Conservation (phyloP, 2,888 invertebrate species). For the Piscicola geometra region DNA sequence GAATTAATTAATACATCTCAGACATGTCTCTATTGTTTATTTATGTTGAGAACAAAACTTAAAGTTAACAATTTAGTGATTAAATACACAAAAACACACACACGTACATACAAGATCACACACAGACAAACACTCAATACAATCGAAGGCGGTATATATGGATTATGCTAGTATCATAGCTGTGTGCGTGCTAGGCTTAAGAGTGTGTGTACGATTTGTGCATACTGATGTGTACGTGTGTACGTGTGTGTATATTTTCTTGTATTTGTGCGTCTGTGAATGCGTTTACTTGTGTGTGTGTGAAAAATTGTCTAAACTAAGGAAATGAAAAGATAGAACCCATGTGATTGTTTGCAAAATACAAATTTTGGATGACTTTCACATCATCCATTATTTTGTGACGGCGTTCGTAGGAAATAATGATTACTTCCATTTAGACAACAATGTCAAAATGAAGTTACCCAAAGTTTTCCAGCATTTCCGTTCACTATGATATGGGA, state of each 20-base stretch:
- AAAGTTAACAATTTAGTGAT: no score
- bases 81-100: no score
- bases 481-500: neutral
- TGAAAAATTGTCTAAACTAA: neutral
- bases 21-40: no score
- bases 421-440: no score
- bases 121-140: neutral
- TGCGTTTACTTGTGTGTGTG: neutral
- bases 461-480: neutral
- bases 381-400: no score
- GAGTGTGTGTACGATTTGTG: constrained; percentile 1
- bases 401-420: no score
- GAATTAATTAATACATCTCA: no score
- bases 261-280: neutral
- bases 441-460: no score
- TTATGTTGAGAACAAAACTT: no score
- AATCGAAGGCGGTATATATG: neutral
- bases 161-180: neutral
- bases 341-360: neutral
- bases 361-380: no score
- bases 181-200: neutral
- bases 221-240: neutral
- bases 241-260: neutral
- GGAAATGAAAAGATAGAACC: neutral
- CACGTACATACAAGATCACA: no score